A percentile compares a stretch with the other conserved stretches of the same genome.
phyloP scores from a whole-genome alignment of 2,888 invertebrate genomes.

The Allolobophora icterica region DNA sequence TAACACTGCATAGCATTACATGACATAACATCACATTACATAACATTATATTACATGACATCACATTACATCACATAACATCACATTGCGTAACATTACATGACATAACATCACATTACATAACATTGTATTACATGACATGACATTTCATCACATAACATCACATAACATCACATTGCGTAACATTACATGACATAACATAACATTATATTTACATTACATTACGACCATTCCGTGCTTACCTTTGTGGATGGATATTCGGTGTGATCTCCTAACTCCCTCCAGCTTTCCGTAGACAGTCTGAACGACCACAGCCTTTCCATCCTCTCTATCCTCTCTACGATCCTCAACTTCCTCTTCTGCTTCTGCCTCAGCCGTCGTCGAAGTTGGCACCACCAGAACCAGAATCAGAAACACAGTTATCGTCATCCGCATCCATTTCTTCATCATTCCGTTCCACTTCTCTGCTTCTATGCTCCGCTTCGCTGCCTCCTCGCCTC shows the following conservation, averaged over 20 bases:
- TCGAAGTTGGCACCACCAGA: not conserved
- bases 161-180: too few relatives aligned
- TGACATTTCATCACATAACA: too few relatives aligned
- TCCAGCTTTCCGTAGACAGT: slow-evolving; percentile 7
- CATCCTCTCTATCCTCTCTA: not conserved
- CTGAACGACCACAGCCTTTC: not conserved
- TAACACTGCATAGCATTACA: too few relatives aligned
- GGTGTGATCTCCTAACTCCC: not conserved
- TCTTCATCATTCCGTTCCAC: not conserved
- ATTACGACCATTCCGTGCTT: not conserved
- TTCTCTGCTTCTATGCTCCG: not conserved
- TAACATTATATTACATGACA: too few relatives aligned
- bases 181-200: too few relatives aligned
- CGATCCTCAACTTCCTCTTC: not conserved
- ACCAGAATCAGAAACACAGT: not conserved
- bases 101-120: too few relatives aligned
- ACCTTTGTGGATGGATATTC: not conserved
- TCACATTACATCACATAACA: too few relatives aligned
- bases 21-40: too few relatives aligned
- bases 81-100: too few relatives aligned
- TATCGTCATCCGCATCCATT: not conserved
- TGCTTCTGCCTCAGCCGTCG: not conserved
- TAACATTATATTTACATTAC: too few relatives aligned
- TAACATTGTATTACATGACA: too few relatives aligned
- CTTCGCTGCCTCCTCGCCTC: not conserved